Base-by-base conservation (phyloP, 2,113 vertebrate genomes). In the Oreochromis aureus region DNA sequence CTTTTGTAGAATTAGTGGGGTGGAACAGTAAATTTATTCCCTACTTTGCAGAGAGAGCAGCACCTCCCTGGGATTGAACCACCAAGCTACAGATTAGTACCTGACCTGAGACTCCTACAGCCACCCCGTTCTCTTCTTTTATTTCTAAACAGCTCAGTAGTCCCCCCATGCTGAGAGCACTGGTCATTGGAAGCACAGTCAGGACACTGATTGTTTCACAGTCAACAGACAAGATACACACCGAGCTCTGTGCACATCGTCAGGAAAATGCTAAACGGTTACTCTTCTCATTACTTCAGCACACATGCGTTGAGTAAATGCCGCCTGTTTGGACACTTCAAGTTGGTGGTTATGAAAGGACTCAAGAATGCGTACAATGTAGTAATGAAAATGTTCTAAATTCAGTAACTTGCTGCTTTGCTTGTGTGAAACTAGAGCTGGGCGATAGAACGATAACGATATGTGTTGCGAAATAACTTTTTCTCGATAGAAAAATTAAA, bases 181-280 rank as follows among this genome's bases (percentile, higher is more conserved):
- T 46, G 69, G 22, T 30, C 41, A 27, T 16, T 48, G 78, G 51
- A 41, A 87, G 61, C 30, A 5, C 30, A 48, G 58, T 30, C 32
- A 13, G 27, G 59, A 18, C 84, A 13, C 44, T 76, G 83, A 82
- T 82, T 56, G 87, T 88, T 91, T 93, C 87, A 87, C 94, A 93
- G 92, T 91, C 92, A 95, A 93, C 90, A 92, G 91, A 48, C 56
- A 95, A 92, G 80, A 83, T 63, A 11, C 87, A 90, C 94, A 90
- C 83, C 85, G 46, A 84, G 11, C 46, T 48, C 24, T 48, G 55
- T 46, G 79, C 41, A 66, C 61, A 51, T 46, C 58, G 27, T 34
- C 88, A 86, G 82, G 79, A 82, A 87, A 89, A 69, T 89, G 89
- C 84, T 82, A 89, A 90, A 89, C 51, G 12, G 2, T 44, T 30